These are phyloP conservation scores for Pristiophorus japonicus DNA, from an alignment of 2,113 vertebrate species.

Conservation along the genomic window DNA sequence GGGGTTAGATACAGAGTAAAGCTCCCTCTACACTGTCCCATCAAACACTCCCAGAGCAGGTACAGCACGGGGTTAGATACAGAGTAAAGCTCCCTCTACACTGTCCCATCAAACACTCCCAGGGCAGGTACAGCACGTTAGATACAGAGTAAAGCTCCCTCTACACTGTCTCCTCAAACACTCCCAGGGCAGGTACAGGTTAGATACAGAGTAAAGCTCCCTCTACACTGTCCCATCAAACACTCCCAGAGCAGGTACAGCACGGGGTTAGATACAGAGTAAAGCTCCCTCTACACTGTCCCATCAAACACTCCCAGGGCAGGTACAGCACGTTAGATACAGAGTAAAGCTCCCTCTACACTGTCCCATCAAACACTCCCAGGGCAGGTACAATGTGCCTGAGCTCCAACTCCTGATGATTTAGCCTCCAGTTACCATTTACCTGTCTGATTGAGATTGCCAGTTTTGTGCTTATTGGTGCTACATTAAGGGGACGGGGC, in stretches of 20 bases:
- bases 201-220: background rate
- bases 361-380: background rate
- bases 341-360: background rate
- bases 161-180: background rate
- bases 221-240: background rate
- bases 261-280: background rate
- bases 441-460: background rate
- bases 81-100: background rate
- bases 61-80: background rate
- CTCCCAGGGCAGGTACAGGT: background rate
- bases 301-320: background rate
- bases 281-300: background rate
- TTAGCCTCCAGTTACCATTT: background rate
- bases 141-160: background rate
- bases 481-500: background rate
- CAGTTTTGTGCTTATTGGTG: background rate
- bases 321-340: background rate
- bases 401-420: background rate
- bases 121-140: background rate
- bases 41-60: background rate
- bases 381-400: background rate
- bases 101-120: background rate
- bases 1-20: background rate
- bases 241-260: background rate
- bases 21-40: background rate